Evolutionary conservation across 2,797 vertebrate genomes (phyloP).

Genomic region (Lacerta bilineata): DNA sequence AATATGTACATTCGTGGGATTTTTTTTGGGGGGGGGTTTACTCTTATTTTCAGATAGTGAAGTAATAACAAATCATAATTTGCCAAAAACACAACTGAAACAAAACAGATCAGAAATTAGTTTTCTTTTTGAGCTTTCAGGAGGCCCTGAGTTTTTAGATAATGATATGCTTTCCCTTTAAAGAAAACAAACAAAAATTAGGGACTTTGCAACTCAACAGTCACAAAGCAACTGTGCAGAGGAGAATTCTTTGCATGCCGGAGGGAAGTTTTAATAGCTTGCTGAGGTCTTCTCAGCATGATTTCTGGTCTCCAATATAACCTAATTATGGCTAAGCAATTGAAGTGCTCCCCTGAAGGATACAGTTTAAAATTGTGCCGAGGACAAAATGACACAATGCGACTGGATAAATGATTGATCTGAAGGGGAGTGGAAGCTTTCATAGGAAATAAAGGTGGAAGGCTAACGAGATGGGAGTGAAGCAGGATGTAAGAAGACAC

Average conservation of each 20-base stretch:
- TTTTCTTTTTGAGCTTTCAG: neutral
- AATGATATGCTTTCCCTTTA: neutral
- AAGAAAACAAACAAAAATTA: neutral
- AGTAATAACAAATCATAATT: neutral
- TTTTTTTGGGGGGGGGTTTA: neutral
- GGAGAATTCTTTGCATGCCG: neutral
- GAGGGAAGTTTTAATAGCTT: slow-evolving; percentile 19
- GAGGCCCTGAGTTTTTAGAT: neutral
- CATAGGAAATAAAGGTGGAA: slow-evolving; percentile 3
- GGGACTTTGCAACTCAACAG: neutral
- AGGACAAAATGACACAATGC: neutral
- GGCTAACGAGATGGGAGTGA: slow-evolving; percentile 10
- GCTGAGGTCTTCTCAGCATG: neutral
- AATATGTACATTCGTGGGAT: neutral
- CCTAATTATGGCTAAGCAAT: slow-evolving; percentile 10
- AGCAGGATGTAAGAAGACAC: no score
- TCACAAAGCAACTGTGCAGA: neutral
- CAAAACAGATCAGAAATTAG: neutral
- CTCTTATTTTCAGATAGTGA: neutral
- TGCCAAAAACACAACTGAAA: no score
- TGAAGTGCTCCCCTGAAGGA: slow-evolving; percentile 12
- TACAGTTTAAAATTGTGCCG: slow-evolving; percentile 18
- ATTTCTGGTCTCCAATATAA: slow-evolving; percentile 19
- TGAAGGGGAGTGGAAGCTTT: slow-evolving; percentile 1
- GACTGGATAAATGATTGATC: slow-evolving; percentile 21